These are phyloP conservation scores for Promerops cafer DNA, from an alignment of 2,113 vertebrate genomes.

Conservation along the genomic window DNA sequence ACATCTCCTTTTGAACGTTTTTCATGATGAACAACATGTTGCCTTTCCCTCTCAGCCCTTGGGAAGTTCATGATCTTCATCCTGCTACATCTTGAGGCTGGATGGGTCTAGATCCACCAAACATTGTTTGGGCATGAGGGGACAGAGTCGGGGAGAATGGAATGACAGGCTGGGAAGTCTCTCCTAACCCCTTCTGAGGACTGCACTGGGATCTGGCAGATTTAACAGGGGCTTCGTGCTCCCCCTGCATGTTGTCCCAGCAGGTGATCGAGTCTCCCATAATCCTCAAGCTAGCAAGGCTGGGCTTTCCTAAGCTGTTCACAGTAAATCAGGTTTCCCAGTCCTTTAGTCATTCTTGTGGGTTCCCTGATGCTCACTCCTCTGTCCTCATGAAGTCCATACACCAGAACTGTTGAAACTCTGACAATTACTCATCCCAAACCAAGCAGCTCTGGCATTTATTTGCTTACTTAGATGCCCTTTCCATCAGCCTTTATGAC, in stretches of 20 bases:
- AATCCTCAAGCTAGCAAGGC: neutral
- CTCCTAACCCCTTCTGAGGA: neutral
- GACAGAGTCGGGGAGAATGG: neutral
- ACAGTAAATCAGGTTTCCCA: neutral
- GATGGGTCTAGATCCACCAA: neutral
- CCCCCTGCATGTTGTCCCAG: accelerated
- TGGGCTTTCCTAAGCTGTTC: neutral
- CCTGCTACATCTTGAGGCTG: accelerated
- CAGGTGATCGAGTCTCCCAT: accelerated
- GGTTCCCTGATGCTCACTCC: neutral
- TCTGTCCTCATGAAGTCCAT: neutral
- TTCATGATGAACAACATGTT: accelerated
- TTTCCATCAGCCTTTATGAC: neutral
- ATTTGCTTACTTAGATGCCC: neutral
- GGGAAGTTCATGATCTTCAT: neutral
- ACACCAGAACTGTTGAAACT: neutral
- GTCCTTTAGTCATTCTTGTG: neutral
- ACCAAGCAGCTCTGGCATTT: neutral
- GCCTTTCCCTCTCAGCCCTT: neutral
- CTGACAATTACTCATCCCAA: neutral
- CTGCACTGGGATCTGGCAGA: neutral
- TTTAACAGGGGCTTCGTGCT: neutral
- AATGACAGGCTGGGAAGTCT: neutral
- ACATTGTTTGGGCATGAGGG: accelerated
- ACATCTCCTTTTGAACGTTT: neutral